Conservation (phyloP, 2,888 invertebrate species). For the Nephrotoma guestfalica region DNA sequence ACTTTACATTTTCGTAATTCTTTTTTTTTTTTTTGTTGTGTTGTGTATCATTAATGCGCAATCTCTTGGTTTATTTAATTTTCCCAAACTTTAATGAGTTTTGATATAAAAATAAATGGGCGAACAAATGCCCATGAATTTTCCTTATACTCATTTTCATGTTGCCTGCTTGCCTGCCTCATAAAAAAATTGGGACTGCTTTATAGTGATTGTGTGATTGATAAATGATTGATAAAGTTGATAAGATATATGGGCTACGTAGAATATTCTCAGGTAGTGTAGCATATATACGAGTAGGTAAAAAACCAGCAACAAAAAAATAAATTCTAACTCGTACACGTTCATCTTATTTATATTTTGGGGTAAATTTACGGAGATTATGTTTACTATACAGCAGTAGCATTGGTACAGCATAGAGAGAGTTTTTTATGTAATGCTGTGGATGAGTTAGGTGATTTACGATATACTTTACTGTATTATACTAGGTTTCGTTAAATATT, state of each 20-base stretch:
- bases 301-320: background rate
- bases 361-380: background rate
- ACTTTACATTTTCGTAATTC: background rate
- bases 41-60: background rate
- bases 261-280: background rate
- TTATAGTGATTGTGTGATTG: background rate
- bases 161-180: background rate
- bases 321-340: background rate
- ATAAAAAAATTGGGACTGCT: background rate
- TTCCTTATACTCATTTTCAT: background rate
- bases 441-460: background rate
- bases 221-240: background rate
- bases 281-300: background rate
- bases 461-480: background rate
- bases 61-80: background rate
- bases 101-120: background rate
- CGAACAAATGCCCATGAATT: background rate
- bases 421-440: background rate
- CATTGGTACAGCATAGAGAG: background rate
- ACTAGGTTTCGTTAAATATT: background rate
- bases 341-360: background rate
- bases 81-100: background rate
- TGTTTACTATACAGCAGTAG: background rate
- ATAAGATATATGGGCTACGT: background rate
- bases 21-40: background rate